These are phyloP conservation scores for Sarcophaga peregrina DNA, from an alignment of 1,140 invertebrate genomes.

Conservation along the genomic window DNA sequence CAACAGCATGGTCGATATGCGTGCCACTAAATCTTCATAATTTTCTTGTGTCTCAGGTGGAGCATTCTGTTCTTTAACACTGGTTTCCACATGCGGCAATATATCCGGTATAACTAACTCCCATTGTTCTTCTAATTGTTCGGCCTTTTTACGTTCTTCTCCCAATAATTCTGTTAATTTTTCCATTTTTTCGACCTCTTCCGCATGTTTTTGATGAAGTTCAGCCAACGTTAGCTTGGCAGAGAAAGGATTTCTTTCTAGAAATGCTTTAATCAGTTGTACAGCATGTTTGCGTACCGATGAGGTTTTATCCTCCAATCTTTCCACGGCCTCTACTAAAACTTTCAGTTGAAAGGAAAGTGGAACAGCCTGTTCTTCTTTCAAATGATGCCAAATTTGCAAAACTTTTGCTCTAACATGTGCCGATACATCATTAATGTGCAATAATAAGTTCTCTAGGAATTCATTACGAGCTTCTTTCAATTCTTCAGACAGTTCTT, in stretches of 20 bases:
- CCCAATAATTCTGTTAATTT: conserved; percentile 70
- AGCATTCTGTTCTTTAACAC: conserved; percentile 56
- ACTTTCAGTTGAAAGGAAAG: conserved; percentile 74
- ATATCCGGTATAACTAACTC: conserved; percentile 65
- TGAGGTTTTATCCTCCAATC: conserved; percentile 81
- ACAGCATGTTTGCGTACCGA: conserved; percentile 83
- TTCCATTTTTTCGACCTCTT: conserved; percentile 71
- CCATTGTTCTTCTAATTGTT: conserved; percentile 66
- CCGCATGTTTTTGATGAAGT: conserved; percentile 70
- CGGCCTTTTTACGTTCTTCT: conserved; percentile 62
- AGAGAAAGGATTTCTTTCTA: conserved; percentile 83
- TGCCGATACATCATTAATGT: conserved; percentile 84
- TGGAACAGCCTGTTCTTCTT: conserved; percentile 79
- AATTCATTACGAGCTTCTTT: conserved; percentile 77
- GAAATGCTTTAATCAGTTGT: conserved; percentile 77
- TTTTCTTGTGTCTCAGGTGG: conserved; percentile 56
- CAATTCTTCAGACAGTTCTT: conserved; percentile 75
- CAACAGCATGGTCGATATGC: conserved; percentile 51
- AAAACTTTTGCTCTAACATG: conserved; percentile 85
- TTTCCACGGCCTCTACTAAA: conserved; percentile 73
- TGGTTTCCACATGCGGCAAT: conserved; percentile 64
- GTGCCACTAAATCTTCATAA: conserved; percentile 54
- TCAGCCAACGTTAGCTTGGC: conserved; percentile 71
- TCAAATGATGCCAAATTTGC: conserved; percentile 80
- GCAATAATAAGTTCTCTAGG: conserved; percentile 80